These are phyloP conservation scores for Ophioninae sp. DNA, from an alignment of 2,888 invertebrate genomes.

Conservation along the genomic window DNA sequence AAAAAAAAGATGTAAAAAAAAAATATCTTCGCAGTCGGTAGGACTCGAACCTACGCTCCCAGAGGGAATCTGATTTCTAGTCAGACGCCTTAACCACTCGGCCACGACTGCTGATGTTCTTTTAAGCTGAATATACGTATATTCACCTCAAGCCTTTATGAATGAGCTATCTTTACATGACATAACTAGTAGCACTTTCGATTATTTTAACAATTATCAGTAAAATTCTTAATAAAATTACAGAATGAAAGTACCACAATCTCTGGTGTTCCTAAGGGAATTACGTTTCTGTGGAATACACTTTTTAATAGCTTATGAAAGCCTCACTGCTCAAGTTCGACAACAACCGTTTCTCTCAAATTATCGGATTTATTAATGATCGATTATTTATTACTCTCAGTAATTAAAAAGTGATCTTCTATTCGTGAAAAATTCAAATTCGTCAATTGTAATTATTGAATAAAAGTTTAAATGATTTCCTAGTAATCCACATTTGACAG, in stretches of 20 bases:
- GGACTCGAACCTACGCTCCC: slow-evolving; percentile 96
- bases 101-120: slow-evolving; percentile 82
- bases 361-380: background rate
- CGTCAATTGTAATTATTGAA: background rate
- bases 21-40: slow-evolving; percentile 87
- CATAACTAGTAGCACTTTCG: background rate
- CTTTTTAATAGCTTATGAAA: too few species aligned
- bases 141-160: background rate
- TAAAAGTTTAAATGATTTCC: background rate
- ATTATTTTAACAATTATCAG: background rate
- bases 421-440: background rate
- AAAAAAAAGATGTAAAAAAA: slow-evolving; percentile 38
- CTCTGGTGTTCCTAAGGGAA: too few species aligned
- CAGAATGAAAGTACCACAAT: too few species aligned
- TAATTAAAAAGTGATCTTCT: background rate
- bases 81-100: slow-evolving; percentile 95
- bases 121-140: background rate
- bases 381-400: too few species aligned
- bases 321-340: background rate
- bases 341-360: background rate
- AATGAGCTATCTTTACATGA: background rate
- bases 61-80: slow-evolving; percentile 95
- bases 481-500: background rate
- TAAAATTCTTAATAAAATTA: too few species aligned
- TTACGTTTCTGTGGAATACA: too few species aligned